These are phyloP conservation scores for Struthio camelus DNA, from an alignment of 2,113 vertebrate species.

Conservation along the genomic window DNA sequence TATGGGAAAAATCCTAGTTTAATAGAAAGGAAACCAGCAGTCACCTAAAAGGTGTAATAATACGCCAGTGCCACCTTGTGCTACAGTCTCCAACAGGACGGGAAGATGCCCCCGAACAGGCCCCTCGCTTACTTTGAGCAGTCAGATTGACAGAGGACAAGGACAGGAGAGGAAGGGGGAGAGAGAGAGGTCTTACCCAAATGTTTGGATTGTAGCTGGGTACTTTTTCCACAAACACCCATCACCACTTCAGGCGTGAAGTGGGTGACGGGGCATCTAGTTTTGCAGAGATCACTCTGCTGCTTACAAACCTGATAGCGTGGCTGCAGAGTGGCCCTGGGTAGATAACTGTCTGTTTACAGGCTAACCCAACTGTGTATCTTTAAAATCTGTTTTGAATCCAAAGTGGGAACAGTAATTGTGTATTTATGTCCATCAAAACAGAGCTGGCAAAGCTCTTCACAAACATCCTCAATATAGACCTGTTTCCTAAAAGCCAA, in stretches of 20 bases:
- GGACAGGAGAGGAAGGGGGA: neutral
- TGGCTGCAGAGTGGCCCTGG: neutral
- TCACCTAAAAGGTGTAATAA: neutral
- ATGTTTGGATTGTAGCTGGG: no score
- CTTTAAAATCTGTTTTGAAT: neutral
- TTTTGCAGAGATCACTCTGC: neutral
- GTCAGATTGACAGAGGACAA: neutral
- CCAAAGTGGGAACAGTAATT: neutral
- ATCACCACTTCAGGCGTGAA: no score
- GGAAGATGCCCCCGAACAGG: neutral
- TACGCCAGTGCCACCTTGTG: constrained; percentile 58
- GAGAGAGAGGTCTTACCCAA: no score
- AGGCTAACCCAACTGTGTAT: neutral
- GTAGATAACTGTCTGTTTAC: neutral
- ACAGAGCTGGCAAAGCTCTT: neutral
- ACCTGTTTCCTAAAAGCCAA: neutral
- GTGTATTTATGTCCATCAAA: neutral
- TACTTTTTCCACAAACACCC: neutral
- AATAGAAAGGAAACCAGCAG: neutral
- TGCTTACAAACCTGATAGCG: neutral
- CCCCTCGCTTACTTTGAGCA: neutral
- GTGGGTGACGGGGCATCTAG: neutral
- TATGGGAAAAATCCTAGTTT: constrained; percentile 36
- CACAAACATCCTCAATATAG: neutral
- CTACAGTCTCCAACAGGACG: neutral